Percentiles rank a stretch among this genome's conserved stretches.
Conservation (phyloP, 2,888 invertebrate species). For the Drosophila monieri region DNA sequence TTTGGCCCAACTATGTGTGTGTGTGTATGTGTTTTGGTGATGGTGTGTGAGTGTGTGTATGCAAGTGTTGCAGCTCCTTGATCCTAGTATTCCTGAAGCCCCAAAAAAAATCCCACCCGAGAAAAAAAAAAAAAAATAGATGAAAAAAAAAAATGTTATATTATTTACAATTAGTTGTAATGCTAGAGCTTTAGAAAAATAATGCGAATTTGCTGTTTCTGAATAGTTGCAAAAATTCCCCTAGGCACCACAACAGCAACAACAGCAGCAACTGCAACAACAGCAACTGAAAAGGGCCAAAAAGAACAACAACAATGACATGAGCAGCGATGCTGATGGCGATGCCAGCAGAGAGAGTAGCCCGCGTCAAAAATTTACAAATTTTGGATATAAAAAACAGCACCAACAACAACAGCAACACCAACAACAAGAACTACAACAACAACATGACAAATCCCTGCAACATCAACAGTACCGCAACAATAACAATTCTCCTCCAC, state of each 20-base stretch:
- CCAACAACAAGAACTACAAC: conserved; percentile 21
- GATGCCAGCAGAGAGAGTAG: conserved; percentile 48
- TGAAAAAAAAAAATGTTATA: background rate
- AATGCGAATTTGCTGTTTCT: conserved; percentile 86
- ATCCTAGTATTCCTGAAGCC: background rate
- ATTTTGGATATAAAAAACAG: background rate
- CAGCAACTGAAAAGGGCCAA: conserved; percentile 21
- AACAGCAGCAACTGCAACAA: conserved; percentile 14
- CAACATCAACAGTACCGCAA: conserved; percentile 15
- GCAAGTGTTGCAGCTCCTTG: background rate
- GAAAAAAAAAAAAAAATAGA: background rate
- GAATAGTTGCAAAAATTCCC: conserved; percentile 84
- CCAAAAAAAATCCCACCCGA: background rate
- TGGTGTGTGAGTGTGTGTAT: conserved; percentile 5
- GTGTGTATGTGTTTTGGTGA: conserved; percentile 7
- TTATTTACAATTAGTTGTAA: conserved; percentile 50
- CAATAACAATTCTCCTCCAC: conserved; percentile 18
- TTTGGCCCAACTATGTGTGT: conserved; percentile 4
- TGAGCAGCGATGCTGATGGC: conserved; percentile 27
- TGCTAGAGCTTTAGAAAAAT: conserved; percentile 78
- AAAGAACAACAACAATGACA: conserved; percentile 18
- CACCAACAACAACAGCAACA: background rate
- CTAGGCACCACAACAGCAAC: conserved; percentile 78
- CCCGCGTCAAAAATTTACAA: background rate
- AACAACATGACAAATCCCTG: background rate